Evolutionary conservation across 2,113 vertebrate genomes (phyloP), one percentile per base, ranked within the genome.

Genomic region (Varanus salvator): DNA sequence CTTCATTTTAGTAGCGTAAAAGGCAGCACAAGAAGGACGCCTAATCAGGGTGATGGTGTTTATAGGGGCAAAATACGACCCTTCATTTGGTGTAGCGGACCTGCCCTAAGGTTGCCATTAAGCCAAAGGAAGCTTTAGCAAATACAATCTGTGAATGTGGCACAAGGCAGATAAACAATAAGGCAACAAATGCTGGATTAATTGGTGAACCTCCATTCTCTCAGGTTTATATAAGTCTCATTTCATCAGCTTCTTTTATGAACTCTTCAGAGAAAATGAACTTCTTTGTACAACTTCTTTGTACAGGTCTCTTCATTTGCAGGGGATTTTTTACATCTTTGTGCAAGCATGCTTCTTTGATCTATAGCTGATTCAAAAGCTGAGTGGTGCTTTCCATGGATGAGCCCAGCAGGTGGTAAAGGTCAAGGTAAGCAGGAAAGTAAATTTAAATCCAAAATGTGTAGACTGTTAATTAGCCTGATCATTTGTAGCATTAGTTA

Each of bases 161-260:
- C 23, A n/a, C n/a, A 50, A 87, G 2, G 9, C 21, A 86, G 38
- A 44, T 44, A 44, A 86, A 60, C 38, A 60, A 78, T 14, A 21
- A 44, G 85, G 29, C 8, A 31, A 68, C 57, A 27, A 87, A 66
- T 68, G 57, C 12, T 78, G 29, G 60, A 50, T 87, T 78, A 57
- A 74, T 83, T 91, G 72, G 12, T 3, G 60, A 57, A 21, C 80
- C 74, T 5, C 52, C 17, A 19, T 17, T 64, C 38, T 6, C 48
- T 19, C 72, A 27, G 54, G 38, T 93, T 85, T 84, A 76, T 44
- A 86, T 68, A 85, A 76, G 93, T 86, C 69, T 48, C 4, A 68
- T 94, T 95, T 95, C 80, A 90, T 87, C 34, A 87, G 71, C 52
- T 94, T 85, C 81, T 66, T 87, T 89, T 0, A 0, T 90, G 69